These are phyloP conservation scores for Dioctria rufipes DNA, from an alignment of 2,888 invertebrate species.

Conservation along the genomic window DNA sequence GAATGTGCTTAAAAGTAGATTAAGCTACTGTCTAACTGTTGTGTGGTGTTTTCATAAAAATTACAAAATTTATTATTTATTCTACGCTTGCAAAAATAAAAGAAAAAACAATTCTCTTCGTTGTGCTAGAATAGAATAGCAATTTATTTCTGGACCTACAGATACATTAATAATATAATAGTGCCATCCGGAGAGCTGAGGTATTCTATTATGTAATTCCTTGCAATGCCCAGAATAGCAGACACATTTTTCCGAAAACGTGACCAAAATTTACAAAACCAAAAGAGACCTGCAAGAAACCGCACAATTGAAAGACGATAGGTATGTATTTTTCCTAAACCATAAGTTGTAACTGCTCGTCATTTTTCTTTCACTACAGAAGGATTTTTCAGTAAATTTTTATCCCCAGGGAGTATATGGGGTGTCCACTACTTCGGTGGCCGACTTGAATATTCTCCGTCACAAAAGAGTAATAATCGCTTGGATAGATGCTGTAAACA, in stretches of 20 bases:
- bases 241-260: constrained; percentile 21
- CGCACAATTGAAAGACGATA: constrained; percentile 4
- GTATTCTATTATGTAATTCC: constrained; percentile 36
- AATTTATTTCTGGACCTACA: not conserved
- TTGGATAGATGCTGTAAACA: constrained; percentile 23
- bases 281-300: constrained; percentile 4
- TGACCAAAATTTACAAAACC: constrained; percentile 44
- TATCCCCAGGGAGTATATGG: constrained; percentile 26
- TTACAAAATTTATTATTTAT: too few species aligned
- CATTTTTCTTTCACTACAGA: constrained; percentile 36
- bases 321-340: not conserved
- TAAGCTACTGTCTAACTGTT: too few species aligned
- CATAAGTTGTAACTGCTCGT: not conserved
- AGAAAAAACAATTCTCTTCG: not conserved
- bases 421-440: constrained; percentile 47
- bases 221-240: constrained; percentile 40
- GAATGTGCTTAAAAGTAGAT: too few species aligned
- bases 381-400: constrained; percentile 44
- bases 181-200: not conserved
- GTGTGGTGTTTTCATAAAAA: too few species aligned
- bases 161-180: constrained; percentile 30
- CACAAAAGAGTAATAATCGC: constrained; percentile 46
- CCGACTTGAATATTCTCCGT: not conserved
- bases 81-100: too few species aligned
- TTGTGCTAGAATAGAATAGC: not conserved